Percentiles rank a stretch among this genome's conserved stretches.
Conservation (phyloP, 2,888 invertebrate species). For the Chrysina gloriosa region DNA sequence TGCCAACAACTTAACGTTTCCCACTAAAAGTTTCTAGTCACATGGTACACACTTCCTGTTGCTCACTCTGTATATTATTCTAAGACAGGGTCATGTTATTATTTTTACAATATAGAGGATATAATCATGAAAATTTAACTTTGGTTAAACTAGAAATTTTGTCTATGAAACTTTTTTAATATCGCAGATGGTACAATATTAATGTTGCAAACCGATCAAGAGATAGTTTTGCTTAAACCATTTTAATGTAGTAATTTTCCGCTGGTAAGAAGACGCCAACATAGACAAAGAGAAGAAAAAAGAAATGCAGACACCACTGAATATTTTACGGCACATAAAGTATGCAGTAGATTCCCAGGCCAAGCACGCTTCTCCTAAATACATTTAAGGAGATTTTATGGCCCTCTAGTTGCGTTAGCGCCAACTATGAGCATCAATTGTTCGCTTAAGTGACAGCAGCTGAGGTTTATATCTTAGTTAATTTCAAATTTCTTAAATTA, state of each 20-base stretch:
- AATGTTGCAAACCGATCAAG: no score
- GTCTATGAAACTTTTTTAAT: neutral
- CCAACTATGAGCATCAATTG: conserved; percentile 43
- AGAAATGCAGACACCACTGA: neutral
- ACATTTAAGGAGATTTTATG: conserved; percentile 42
- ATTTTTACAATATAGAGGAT: no score
- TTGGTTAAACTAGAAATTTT: no score
- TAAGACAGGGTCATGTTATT: no score
- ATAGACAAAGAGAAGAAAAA: neutral
- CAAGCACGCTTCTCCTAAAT: conserved; percentile 39
- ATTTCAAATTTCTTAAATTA: neutral
- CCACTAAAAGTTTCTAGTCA: no score
- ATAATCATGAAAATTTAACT: no score
- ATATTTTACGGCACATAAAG: conserved; percentile 31
- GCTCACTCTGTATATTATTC: no score
- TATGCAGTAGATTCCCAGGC: conserved; percentile 32
- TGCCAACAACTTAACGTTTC: no score
- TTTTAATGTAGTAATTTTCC: neutral
- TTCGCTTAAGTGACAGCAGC: conserved; percentile 1
- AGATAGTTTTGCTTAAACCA: neutral
- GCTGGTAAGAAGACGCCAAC: neutral
- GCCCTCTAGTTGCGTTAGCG: conserved; percentile 44
- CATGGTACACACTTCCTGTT: no score
- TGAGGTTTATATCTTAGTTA: conserved; percentile 33
- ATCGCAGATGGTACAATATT: no score